Evolutionary conservation across 2,888 invertebrate genomes (phyloP).

Genomic region (Heliconius hortense): DNA sequence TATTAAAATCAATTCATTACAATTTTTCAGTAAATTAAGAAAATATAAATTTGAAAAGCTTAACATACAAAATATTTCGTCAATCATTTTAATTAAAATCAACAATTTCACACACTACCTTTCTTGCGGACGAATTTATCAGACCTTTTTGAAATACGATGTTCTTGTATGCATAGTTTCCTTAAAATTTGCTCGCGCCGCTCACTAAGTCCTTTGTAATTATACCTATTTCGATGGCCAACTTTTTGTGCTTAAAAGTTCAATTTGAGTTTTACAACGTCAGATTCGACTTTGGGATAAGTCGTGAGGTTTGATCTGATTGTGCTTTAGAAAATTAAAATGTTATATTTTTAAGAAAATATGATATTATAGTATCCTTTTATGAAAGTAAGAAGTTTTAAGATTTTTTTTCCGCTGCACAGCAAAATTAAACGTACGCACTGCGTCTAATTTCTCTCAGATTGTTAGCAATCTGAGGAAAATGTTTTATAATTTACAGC

Average conservation of each 20-base stretch:
- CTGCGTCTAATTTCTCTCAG: too few species aligned
- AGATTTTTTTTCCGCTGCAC: too few species aligned
- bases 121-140: slow-evolving; percentile 44
- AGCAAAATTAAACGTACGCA: too few species aligned
- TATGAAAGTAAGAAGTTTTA: not conserved
- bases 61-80: slow-evolving; percentile 1
- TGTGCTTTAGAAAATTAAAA: too few species aligned
- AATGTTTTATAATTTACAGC: too few species aligned
- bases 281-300: slow-evolving; percentile 1
- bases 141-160: slow-evolving; percentile 58
- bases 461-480: too few species aligned
- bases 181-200: slow-evolving; percentile 62
- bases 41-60: not conserved
- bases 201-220: slow-evolving; percentile 61
- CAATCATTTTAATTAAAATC: slow-evolving; percentile 26
- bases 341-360: not conserved
- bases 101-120: slow-evolving; percentile 35
- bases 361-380: not conserved
- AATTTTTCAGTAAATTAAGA: not conserved
- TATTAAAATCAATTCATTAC: too few species aligned
- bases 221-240: slow-evolving; percentile 74
- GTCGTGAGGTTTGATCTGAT: not conserved
- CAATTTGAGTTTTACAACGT: not conserved
- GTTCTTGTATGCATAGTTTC: slow-evolving; percentile 70
- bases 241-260: slow-evolving; percentile 55